Conservation (phyloP, 2,888 invertebrate genomes). For the Orthosia incerta region DNA sequence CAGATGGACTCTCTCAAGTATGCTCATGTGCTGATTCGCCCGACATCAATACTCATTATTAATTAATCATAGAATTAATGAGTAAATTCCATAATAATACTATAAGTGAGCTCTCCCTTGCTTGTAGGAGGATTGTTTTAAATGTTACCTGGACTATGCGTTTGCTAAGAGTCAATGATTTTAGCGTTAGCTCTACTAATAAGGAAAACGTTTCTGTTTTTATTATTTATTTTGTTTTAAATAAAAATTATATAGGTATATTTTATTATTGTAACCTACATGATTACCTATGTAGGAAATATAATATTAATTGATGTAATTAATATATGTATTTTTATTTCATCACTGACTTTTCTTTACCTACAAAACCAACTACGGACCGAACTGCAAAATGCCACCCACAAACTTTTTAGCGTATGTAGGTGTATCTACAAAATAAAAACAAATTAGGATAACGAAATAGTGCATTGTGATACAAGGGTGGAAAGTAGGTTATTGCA, state of each 20-base stretch:
- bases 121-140: constrained; percentile 88
- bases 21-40: constrained; percentile 75
- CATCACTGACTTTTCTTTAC: constrained; percentile 80
- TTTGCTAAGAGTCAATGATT: constrained; percentile 89
- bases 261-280: constrained; percentile 91
- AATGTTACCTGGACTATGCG: constrained; percentile 88
- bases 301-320: constrained; percentile 90
- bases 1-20: constrained; percentile 40
- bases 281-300: constrained; percentile 90
- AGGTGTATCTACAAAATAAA: background rate
- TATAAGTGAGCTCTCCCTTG: constrained; percentile 89
- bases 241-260: constrained; percentile 90
- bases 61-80: constrained; percentile 87
- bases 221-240: constrained; percentile 90
- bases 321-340: constrained; percentile 92
- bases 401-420: background rate
- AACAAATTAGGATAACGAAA: no score
- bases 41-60: constrained; percentile 83
- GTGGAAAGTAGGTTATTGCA: no score
- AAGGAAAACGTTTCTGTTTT: constrained; percentile 89
- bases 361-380: background rate
- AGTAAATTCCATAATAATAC: constrained; percentile 90
- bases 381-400: background rate
- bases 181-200: constrained; percentile 87
- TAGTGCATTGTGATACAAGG: no score